phyloP scores from a whole-genome alignment of 2,797 vertebrate species.

The Macropodus opercularis region DNA sequence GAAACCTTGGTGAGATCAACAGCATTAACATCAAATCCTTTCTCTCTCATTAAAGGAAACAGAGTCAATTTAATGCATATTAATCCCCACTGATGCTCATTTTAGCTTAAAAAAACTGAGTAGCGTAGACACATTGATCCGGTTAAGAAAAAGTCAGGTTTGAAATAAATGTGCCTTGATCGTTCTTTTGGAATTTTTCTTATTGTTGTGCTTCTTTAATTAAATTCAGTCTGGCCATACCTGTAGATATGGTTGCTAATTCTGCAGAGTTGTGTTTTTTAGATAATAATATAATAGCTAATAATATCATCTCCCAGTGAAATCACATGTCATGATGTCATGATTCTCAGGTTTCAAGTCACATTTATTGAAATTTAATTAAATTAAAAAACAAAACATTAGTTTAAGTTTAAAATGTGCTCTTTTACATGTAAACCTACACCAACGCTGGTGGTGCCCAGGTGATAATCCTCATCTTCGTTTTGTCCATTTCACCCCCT shows the following conservation, averaged over 20 bases:
- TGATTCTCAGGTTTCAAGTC: background rate
- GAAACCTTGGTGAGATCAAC: constrained; percentile 90
- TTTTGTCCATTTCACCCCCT: constrained; percentile 3
- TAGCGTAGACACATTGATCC: constrained; percentile 58
- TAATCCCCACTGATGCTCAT: constrained; percentile 95
- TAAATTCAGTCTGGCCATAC: constrained; percentile 36
- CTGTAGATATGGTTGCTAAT: constrained; percentile 30
- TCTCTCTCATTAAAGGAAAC: constrained; percentile 95
- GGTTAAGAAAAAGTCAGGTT: constrained; percentile 61
- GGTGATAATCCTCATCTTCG: background rate
- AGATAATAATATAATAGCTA: constrained; percentile 9
- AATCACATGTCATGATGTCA: background rate
- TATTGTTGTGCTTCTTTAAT: constrained; percentile 54
- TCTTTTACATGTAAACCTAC: background rate
- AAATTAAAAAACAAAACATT: background rate
- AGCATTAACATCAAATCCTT: constrained; percentile 96
- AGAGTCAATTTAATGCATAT: constrained; percentile 96
- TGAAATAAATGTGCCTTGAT: too few relatives aligned
- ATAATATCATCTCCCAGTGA: background rate
- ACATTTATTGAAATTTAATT: background rate
- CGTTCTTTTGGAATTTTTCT: constrained; percentile 41
- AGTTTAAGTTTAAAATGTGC: background rate
- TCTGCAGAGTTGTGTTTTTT: constrained; percentile 4
- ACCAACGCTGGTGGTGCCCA: constrained; percentile 7
- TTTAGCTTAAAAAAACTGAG: constrained; percentile 84